Percentiles rank a stretch among this genome's conserved stretches.
phyloP scores from a whole-genome alignment of 2,888 invertebrate genomes.

The Gymnocheta viridis region DNA sequence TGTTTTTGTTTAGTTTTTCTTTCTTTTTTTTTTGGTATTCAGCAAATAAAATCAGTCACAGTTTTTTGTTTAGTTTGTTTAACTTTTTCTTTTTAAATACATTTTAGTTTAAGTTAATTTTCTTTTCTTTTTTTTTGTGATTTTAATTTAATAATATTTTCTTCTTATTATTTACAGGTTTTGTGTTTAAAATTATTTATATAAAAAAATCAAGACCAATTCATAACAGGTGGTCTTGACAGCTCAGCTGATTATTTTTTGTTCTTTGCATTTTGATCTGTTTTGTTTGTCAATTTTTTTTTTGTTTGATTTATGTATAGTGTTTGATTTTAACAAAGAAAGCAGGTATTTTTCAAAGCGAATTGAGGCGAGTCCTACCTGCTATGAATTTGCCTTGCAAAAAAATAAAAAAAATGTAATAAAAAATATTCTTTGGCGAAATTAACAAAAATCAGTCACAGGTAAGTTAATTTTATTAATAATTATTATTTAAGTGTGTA shows the following conservation, averaged over 20 bases:
- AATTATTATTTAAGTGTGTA: neutral
- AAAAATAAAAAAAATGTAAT: conserved; percentile 10
- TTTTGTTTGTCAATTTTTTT: too few species aligned
- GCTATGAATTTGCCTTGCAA: too few species aligned
- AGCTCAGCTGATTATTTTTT: too few species aligned
- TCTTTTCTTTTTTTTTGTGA: neutral
- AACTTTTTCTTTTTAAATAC: conserved; percentile 34
- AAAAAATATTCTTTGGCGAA: conserved; percentile 65
- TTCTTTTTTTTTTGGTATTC: conserved; percentile 56
- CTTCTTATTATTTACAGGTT: conserved; percentile 52
- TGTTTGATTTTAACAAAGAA: too few species aligned
- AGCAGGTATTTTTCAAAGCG: too few species aligned
- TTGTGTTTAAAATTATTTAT: conserved; percentile 30
- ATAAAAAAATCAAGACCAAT: too few species aligned
- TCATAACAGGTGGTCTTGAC: too few species aligned
- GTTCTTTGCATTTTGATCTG: too few species aligned
- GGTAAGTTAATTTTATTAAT: conserved; percentile 11
- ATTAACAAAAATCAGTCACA: conserved; percentile 59
- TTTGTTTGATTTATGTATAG: too few species aligned
- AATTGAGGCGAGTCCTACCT: too few species aligned
- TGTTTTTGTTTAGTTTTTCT: too few species aligned
- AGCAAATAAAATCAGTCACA: conserved; percentile 69
- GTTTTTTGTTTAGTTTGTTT: conserved; percentile 40
- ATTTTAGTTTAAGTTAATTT: conserved; percentile 17
- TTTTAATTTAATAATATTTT: conserved; percentile 20